These are phyloP conservation scores for Larimichthys crocea DNA, from an alignment of 2,113 vertebrate species.

Conservation along the genomic window DNA sequence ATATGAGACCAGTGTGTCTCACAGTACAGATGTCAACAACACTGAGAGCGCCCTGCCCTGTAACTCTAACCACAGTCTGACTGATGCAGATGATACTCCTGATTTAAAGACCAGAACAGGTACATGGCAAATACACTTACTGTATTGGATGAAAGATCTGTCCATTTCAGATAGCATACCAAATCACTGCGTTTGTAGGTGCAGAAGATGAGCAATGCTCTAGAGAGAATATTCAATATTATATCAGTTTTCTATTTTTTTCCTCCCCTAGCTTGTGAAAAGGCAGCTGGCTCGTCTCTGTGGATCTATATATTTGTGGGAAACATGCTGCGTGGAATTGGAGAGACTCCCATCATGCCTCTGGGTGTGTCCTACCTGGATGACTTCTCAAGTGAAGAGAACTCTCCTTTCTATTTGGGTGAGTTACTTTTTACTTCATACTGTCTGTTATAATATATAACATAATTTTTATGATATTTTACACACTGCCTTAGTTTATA, in stretches of 20 bases:
- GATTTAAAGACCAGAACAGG: slow-evolving; percentile 65
- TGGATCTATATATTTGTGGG: slow-evolving; percentile 95
- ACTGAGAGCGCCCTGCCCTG: slow-evolving; percentile 77
- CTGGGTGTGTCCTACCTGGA: slow-evolving; percentile 94
- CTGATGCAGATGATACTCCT: background rate
- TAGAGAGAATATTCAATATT: too few species aligned
- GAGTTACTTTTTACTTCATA: slow-evolving; percentile 42
- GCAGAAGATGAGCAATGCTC: background rate
- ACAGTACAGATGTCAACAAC: slow-evolving; percentile 60
- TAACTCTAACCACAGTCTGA: slow-evolving; percentile 63
- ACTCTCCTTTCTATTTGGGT: slow-evolving; percentile 94
- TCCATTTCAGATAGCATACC: background rate
- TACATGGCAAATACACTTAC: background rate
- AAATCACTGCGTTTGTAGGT: background rate
- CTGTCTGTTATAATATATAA: background rate
- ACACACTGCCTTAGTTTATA: background rate
- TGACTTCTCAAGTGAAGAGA: slow-evolving; percentile 91
- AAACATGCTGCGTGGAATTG: slow-evolving; percentile 94
- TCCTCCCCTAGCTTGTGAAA: slow-evolving; percentile 86
- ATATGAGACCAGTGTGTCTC: slow-evolving; percentile 83
- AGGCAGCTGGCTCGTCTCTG: slow-evolving; percentile 86
- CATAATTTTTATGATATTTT: background rate
- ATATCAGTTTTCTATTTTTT: background rate
- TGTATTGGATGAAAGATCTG: background rate
- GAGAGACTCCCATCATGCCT: slow-evolving; percentile 95